Conservation (phyloP, 2,113 vertebrate species). For the Acinonyx jubatus region DNA sequence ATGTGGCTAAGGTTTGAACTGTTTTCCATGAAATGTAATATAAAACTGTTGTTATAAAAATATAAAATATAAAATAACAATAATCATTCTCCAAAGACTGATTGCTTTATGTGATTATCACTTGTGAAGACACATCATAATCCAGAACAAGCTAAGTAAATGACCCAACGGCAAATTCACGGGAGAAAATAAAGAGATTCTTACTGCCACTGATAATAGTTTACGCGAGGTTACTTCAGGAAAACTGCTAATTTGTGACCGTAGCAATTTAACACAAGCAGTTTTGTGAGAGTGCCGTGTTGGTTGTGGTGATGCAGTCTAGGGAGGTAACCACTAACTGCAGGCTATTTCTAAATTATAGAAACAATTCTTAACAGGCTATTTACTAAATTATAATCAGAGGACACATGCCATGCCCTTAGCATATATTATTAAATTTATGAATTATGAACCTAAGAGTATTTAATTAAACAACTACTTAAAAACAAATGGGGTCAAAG, state of each 20-base stretch:
- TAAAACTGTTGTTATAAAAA: constrained; percentile 31
- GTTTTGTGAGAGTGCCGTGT: neutral
- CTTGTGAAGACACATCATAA: neutral
- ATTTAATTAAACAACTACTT: constrained; percentile 38
- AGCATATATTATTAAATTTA: neutral
- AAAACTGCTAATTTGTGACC: neutral
- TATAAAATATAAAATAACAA: neutral
- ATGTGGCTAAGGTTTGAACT: neutral
- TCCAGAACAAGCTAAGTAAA: neutral
- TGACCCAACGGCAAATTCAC: neutral
- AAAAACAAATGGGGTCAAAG: neutral
- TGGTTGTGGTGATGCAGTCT: neutral
- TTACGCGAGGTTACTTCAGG: constrained; percentile 6
- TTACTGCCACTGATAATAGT: neutral
- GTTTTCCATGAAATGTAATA: neutral
- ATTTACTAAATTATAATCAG: neutral
- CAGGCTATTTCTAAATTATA: neutral
- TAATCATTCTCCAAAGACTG: neutral
- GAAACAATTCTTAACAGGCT: neutral
- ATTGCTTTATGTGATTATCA: neutral
- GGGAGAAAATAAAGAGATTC: constrained; percentile 16
- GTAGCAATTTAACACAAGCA: neutral
- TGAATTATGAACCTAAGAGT: neutral
- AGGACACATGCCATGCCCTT: neutral
- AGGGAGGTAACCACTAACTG: neutral